Base-by-base conservation (phyloP, 2,888 invertebrate species). In the Spodoptera picta region DNA sequence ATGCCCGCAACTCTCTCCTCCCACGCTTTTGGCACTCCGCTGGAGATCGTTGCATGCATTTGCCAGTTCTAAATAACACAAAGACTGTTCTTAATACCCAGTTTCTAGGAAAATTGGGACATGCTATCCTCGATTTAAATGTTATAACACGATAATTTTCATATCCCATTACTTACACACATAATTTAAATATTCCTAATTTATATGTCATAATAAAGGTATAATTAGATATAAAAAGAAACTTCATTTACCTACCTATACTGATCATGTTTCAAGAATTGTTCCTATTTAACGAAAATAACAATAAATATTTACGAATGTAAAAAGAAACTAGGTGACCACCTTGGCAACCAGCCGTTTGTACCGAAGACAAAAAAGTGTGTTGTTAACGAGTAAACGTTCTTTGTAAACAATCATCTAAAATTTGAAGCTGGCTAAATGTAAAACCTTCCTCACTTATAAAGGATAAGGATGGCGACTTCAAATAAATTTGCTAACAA, bases 21-120 rank as follows among this genome's bases (percentile, higher is more conserved):
- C 93, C 89, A 93, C 93, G 91, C 91, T 87, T 84, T 93, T 93
- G 93, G 93, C 93, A 92, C 87, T 83, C 74, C 79, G 80, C 81
- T 84, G 79, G 85, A 83, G 85, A 87, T 90, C 86, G 87, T 86
- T 92, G 91, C 92, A 92, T 92, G 91, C 92, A 92, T 90, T 90
- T 88, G 87, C 83, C 86, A 79, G 84, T 90, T 89, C 88, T 89
- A 91, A 91, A 93, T 92, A 92, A 91, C 88, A 90, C 89, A 87
- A 89, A 89, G 87, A 90, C 84, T 88, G 91, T 85, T 93, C 90
- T 84, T 87, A 87, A 91, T 91, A 91, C 90, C 89, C 86, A 90
- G 88, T 90, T 92, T 89, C 91, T 87, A 68, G 82, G 89, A 87
- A 92, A 87, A 84, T 81, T 81, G 81, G 83, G 82, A 57, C 47